Conservation (phyloP, 2,888 invertebrate species). For the Tryphoninae sp. region DNA sequence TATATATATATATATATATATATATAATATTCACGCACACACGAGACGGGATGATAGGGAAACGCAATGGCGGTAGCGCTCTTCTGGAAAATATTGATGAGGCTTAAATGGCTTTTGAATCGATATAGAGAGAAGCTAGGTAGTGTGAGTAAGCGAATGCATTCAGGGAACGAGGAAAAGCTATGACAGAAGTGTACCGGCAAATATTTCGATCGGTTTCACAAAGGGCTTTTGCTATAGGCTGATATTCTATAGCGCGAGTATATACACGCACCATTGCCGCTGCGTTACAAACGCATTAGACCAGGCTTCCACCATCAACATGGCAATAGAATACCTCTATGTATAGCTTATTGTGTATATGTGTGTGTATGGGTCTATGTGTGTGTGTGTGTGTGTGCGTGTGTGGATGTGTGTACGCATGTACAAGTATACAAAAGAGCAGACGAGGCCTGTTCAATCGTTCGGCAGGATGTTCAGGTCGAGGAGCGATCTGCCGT, state of each 20-base stretch:
- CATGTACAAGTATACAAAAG: neutral
- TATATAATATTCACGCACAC: neutral
- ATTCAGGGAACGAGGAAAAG: conserved; percentile 39
- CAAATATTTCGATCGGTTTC: conserved; percentile 60
- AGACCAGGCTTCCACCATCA: conserved; percentile 26
- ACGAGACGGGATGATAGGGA: conserved; percentile 14
- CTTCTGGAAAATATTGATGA: conserved; percentile 60
- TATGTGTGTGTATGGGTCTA: neutral
- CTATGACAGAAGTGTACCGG: conserved; percentile 38
- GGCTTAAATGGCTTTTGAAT: conserved; percentile 55
- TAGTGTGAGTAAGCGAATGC: neutral
- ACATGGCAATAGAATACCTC: neutral
- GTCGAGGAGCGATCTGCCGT: conserved; percentile 45
- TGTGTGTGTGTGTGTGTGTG: neutral
- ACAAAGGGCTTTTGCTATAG: conserved; percentile 42
- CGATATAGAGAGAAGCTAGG: conserved; percentile 25
- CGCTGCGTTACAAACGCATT: conserved; percentile 58
- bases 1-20: neutral
- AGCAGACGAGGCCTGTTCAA: neutral
- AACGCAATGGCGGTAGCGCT: conserved; percentile 42
- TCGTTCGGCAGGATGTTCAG: conserved; percentile 43
- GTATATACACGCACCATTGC: conserved; percentile 30
- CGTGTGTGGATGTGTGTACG: neutral
- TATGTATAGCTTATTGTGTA: neutral
- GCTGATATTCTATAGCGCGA: neutral